Evolutionary conservation across 2,113 vertebrate genomes (phyloP), one percentile per base, ranked within the genome.

Genomic region (Caranx ignobilis): DNA sequence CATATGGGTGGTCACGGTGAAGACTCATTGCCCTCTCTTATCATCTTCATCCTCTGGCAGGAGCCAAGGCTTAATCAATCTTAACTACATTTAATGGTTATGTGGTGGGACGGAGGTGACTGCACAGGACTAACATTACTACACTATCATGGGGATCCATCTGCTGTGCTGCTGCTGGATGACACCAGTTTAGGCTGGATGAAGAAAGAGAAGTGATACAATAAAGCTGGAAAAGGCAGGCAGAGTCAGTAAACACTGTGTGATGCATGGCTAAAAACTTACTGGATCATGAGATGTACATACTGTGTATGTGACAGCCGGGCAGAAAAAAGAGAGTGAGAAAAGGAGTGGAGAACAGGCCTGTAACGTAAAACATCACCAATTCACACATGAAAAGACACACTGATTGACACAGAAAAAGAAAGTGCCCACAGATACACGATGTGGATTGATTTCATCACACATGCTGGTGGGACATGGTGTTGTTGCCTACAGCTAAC

Each of bases 61-160:
- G 71, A 86, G 52, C 83, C 77, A 63, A 66, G 83, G 77, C 65
- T 73, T 71, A 79, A 92, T 94, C 92, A 86, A 84, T 94, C 78
- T 62, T 83, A 93, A 90, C 86, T 71, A 77, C 77, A 84, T 88
- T 62, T 74, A 72, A 80, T 41, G 77, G 77, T 80, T 75, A 81
- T 77, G 85, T 19, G 70, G 67, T n/a, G 48, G 57, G 56, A 71
- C 71, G 81, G 83, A 78, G 67, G 83, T 15, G 79, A 84, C 75
- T 41, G 57, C 54, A 26, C 45, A 59, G 71, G 50, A 66, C 82
- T 31, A 83, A 81, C 66, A 85, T 89, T 88, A 83, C 83, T 61
- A 60, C 16, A 35, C 89, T 86, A 91, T 92, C 91, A 26, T 61
- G 21, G 6, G 45, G 18, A 66, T 72, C 74, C 60, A 85, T 88